Conservation (phyloP, 30 jellyfish, hydroid and myxozoan species). For the Chrysaora quinquecirrha region DNA sequence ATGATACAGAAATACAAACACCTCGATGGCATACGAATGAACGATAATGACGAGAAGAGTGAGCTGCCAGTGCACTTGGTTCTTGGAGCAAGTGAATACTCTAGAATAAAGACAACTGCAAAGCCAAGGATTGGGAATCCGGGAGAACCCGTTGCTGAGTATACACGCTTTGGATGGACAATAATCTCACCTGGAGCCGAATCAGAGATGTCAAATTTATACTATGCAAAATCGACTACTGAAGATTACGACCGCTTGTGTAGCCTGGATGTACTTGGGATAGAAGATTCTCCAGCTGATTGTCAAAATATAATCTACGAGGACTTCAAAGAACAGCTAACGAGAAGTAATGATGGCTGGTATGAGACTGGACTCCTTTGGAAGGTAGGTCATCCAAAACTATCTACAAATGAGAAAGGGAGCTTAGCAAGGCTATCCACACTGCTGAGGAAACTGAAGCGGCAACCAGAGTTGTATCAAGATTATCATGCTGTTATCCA, state of each 20-base stretch:
- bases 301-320: background rate
- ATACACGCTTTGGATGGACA: constrained; percentile 35
- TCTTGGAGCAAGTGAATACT: constrained; percentile 45
- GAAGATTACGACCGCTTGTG: constrained; percentile 62
- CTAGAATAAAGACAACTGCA: constrained; percentile 27
- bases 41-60: constrained; percentile 4
- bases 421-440: constrained; percentile 48
- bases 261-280: constrained; percentile 70
- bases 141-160: constrained; percentile 53
- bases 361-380: too few species aligned
- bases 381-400: background rate
- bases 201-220: background rate
- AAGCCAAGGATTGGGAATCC: constrained; percentile 41
- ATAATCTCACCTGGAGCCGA: constrained; percentile 17
- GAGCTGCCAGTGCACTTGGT: constrained; percentile 42
- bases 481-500: constrained; percentile 39
- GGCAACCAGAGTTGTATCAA: constrained; percentile 42
- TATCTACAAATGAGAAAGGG: constrained; percentile 36
- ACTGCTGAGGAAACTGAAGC: constrained; percentile 37
- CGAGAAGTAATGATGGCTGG: too few species aligned
- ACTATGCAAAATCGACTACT: constrained; percentile 25
- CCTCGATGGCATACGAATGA: constrained; percentile 14
- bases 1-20: constrained; percentile 31
- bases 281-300: constrained; percentile 26
- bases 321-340: constrained; percentile 33